These are phyloP conservation scores for Halcyon badia DNA, from an alignment of 2,797 vertebrate genomes.

Conservation along the genomic window DNA sequence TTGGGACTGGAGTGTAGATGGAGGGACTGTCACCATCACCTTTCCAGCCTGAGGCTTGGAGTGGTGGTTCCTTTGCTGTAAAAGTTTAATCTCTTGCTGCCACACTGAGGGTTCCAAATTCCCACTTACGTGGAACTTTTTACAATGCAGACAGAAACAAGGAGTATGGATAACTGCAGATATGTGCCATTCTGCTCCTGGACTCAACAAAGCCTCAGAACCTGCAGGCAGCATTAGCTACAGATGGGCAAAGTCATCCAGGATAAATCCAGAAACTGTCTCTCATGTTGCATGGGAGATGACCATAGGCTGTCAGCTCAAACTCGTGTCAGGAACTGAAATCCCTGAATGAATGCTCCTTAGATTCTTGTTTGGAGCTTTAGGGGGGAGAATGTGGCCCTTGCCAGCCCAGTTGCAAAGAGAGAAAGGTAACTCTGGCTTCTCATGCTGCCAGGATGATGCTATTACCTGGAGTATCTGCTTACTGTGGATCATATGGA, in stretches of 20 bases:
- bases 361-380: background rate
- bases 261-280: background rate
- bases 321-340: background rate
- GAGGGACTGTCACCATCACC: background rate
- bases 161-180: background rate
- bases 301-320: background rate
- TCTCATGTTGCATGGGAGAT: background rate
- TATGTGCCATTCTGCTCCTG: fast-evolving
- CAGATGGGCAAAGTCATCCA: background rate
- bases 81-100: background rate
- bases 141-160: fast-evolving
- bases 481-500: background rate
- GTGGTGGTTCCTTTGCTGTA: background rate
- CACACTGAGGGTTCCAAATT: background rate
- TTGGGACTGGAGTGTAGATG: background rate
- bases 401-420: background rate
- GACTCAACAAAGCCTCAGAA: background rate
- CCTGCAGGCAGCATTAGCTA: background rate
- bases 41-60: background rate
- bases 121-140: too few relatives aligned
- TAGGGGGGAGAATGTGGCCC: background rate
- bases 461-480: background rate
- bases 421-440: background rate
- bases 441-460: background rate
- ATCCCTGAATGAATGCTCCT: background rate